These are phyloP conservation scores for Acanthacorydalis orientalis DNA, from an alignment of 2,888 invertebrate species.

Conservation along the genomic window DNA sequence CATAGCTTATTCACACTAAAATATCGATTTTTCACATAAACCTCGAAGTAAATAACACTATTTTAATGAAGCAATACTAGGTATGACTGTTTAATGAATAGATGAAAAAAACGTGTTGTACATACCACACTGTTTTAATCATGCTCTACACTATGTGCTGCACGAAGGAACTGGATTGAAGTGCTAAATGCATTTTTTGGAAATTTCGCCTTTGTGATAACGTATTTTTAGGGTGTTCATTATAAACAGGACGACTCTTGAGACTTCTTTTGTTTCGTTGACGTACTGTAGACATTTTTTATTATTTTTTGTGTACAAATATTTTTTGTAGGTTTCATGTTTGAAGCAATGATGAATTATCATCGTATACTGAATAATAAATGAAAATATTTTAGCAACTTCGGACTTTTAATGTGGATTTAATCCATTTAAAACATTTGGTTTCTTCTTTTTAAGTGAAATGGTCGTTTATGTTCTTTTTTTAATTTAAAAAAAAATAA, in stretches of 20 bases:
- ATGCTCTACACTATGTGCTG: no score
- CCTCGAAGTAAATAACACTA: slow-evolving; percentile 4
- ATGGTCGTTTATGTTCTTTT: no score
- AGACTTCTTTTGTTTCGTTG: no score
- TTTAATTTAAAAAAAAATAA: no score
- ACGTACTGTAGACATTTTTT: background rate
- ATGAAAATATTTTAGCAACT: no score
- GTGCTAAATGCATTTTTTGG: slow-evolving; percentile 3
- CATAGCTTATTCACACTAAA: slow-evolving; percentile 7
- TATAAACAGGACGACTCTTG: background rate
- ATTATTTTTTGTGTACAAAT: slow-evolving; percentile 2
- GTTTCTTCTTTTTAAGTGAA: no score
- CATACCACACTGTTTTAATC: background rate
- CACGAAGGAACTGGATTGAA: background rate
- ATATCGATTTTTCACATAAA: slow-evolving; percentile 8
- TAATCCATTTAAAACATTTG: no score
- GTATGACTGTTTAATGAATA: background rate
- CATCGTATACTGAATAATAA: no score
- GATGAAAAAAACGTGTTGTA: background rate
- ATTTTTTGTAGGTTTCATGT: background rate
- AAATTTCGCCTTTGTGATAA: background rate
- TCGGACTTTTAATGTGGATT: no score
- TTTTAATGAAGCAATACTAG: slow-evolving; percentile 5
- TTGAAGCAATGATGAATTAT: no score
- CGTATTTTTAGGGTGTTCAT: background rate